Base-by-base conservation (phyloP, 2,113 vertebrate genomes). In the Dicaeum eximium region DNA sequence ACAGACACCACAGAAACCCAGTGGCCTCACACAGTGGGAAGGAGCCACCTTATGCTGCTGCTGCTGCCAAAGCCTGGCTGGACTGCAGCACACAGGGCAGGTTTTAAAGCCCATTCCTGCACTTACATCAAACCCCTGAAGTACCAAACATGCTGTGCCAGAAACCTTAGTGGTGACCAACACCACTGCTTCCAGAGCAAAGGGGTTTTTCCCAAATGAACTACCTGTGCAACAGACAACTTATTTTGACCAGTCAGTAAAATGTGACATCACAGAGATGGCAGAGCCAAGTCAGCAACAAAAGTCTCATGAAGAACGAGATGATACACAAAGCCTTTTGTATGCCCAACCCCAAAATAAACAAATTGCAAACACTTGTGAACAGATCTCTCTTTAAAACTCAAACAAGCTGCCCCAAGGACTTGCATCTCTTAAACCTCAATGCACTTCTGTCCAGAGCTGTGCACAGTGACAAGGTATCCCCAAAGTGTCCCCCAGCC, bases 221-320 rank as follows among this genome's bases (percentile, higher is more conserved):
- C 50, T 61, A n/a, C 44, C 38, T 23, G 15, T 33, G 54, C 54
- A 45, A 53, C 45, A 64, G 50, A 28, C 6, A 10, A 4, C 9
- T 80, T 18, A 42, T 53, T 86, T 48, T 44, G 48, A 53, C 33
- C 75, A 77, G 50, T 16, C 64, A 54, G 0, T 30, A 88, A 37
- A 22, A 64, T 37, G 31, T 27, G 35, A 28, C 38, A 50, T 30
- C 58, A 45, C 48, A 72, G 50, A 42, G 48, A 61, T 19, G 23
- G 50, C 75, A 91, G 54, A 88, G 69, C 33, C 42, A 77, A 80
- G 27, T 23, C 50, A 86, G 35, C 65, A 90, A 79, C 70, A 60
- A 5, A 72, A 75, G 48, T n/a, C 66, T 44, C 1, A 1, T 1
- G 16, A 40, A 80, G 48, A 86, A 86, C 0, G 0, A 61, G 51